Conservation (phyloP, 1,140 invertebrate species). For the Drosophila jambulina region DNA sequence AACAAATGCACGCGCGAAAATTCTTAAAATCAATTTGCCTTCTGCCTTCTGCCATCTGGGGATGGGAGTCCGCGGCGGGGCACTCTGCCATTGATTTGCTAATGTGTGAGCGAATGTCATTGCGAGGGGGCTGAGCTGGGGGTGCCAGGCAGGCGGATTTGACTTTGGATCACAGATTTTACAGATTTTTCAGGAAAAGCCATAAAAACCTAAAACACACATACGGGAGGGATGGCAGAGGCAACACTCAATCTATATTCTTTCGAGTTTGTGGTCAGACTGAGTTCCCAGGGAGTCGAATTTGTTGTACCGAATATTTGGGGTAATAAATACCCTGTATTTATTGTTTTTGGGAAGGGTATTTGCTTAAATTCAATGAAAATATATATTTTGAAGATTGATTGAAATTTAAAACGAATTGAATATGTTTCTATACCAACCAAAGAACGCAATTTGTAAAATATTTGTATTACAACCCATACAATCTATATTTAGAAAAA, state of each 20-base stretch:
- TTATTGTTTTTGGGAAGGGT: neutral
- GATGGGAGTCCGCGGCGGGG: conserved; percentile 6
- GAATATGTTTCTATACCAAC: neutral
- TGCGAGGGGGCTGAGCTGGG: conserved; percentile 7
- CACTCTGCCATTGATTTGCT: conserved; percentile 49
- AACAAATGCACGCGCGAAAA: conserved; percentile 80
- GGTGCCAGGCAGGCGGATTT: conserved; percentile 16
- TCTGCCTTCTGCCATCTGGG: conserved; percentile 48
- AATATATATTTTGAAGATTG: neutral
- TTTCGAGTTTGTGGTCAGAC: neutral
- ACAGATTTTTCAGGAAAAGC: conserved; percentile 29
- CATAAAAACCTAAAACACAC: conserved; percentile 27
- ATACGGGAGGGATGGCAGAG: too few relatives aligned
- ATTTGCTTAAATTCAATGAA: neutral
- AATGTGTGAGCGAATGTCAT: conserved; percentile 64
- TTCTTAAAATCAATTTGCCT: conserved; percentile 79
- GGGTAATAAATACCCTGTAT: neutral
- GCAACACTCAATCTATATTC: conserved; percentile 1
- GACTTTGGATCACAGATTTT: conserved; percentile 24
- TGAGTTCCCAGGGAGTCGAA: neutral
- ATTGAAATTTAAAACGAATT: neutral
- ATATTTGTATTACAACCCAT: neutral
- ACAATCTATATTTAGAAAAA: neutral
- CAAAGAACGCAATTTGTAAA: neutral
- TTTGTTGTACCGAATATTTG: too few relatives aligned